These are phyloP conservation scores for Eucera pruinosa DNA, from an alignment of 2,888 invertebrate genomes.

Conservation along the genomic window DNA sequence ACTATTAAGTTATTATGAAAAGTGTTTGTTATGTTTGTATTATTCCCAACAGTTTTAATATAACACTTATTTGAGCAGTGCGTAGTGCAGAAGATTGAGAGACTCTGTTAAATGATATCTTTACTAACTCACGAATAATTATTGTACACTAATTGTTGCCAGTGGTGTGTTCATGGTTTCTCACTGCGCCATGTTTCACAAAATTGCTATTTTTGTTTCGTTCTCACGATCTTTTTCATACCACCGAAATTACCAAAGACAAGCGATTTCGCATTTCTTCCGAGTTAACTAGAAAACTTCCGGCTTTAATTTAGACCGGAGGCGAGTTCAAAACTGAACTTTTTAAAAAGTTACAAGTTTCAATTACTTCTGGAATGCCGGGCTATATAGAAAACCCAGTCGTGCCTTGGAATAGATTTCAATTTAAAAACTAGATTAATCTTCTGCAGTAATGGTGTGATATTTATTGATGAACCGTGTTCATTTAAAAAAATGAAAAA, in stretches of 20 bases:
- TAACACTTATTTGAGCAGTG: no score
- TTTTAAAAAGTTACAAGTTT: conserved; percentile 34
- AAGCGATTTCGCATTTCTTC: conserved; percentile 21
- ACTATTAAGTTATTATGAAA: no score
- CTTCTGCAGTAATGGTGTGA: background rate
- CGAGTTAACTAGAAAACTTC: conserved; percentile 40
- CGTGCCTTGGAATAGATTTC: background rate
- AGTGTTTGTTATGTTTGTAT: no score
- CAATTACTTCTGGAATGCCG: conserved; percentile 18
- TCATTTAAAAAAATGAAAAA: background rate
- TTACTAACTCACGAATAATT: no score
- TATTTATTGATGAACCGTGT: background rate
- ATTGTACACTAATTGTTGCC: no score
- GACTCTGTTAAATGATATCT: no score
- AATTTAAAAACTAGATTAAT: conserved; percentile 9
- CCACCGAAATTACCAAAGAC: conserved; percentile 24
- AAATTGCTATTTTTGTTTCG: no score
- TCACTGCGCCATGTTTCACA: no score
- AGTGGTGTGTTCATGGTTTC: no score
- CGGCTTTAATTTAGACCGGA: conserved; percentile 7
- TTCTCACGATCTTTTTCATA: background rate
- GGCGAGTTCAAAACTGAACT: conserved; percentile 21
- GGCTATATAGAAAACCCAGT: no score
- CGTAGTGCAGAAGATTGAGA: no score
- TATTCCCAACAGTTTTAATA: no score